phyloP scores from a whole-genome alignment of 2,797 vertebrate genomes.

The Tenualosa thibaudeaui region DNA sequence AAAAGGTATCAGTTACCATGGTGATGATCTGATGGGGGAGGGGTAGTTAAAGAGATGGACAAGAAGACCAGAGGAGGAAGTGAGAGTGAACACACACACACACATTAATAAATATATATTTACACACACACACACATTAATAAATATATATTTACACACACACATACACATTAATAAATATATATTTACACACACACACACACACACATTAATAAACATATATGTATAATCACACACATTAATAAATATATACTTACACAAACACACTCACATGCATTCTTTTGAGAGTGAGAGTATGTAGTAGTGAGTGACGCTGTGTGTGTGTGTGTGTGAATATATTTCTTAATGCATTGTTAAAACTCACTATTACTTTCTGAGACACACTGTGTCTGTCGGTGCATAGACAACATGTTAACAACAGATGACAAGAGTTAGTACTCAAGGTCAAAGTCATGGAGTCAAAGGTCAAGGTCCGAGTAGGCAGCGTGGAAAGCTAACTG shows the following conservation, averaged over 20 bases:
- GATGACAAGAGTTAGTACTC: too few relatives aligned
- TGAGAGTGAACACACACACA: not conserved
- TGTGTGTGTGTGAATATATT: too few relatives aligned
- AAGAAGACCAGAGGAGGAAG: not conserved
- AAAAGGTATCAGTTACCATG: constrained; percentile 21
- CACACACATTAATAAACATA: not conserved
- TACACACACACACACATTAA: not conserved
- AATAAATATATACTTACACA: not conserved
- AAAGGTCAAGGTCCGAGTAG: too few relatives aligned
- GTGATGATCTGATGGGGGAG: not conserved
- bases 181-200: not conserved
- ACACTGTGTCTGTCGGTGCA: too few relatives aligned
- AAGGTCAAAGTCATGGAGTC: too few relatives aligned
- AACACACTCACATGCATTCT: not conserved
- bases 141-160: not conserved
- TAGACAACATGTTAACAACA: too few relatives aligned
- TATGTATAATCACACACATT: not conserved
- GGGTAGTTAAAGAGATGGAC: not conserved
- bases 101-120: not conserved
- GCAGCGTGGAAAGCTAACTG: too few relatives aligned
- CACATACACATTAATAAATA: not conserved
- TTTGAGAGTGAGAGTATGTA: too few relatives aligned
- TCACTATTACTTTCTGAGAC: too few relatives aligned
- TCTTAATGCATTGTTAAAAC: too few relatives aligned
- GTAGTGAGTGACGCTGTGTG: too few relatives aligned